A percentile compares a stretch with the other conserved stretches of the same genome.
Conservation (phyloP, 92 coral and sea anemone genomes). For the Actinostola sp. region DNA sequence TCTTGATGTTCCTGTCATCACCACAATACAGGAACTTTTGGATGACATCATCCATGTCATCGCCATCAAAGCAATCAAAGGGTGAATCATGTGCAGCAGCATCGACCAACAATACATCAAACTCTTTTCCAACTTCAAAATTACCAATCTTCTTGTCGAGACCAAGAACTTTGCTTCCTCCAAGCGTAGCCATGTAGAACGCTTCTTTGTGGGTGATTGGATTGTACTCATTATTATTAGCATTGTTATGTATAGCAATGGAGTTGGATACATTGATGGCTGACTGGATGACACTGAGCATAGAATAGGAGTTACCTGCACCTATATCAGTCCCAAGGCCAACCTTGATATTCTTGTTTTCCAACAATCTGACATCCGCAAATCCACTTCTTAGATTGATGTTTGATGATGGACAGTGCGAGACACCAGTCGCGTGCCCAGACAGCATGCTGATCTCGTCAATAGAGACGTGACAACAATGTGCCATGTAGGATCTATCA, state of each 20-base stretch:
- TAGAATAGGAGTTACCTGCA: slow-evolving; percentile 79
- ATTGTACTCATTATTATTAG: slow-evolving; percentile 32
- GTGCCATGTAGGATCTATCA: slow-evolving; percentile 72
- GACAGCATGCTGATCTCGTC: slow-evolving; percentile 57
- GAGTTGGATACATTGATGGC: slow-evolving; percentile 67
- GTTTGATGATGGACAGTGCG: slow-evolving; percentile 85
- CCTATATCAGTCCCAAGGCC: slow-evolving; percentile 85
- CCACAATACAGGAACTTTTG: slow-evolving; percentile 81
- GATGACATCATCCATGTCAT: slow-evolving; percentile 50
- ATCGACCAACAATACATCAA: slow-evolving; percentile 78
- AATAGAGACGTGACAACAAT: slow-evolving; percentile 63
- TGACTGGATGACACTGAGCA: slow-evolving; percentile 66
- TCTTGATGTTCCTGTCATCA: slow-evolving; percentile 76
- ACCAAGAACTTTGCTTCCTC: slow-evolving; percentile 84
- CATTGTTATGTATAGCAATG: slow-evolving; percentile 25
- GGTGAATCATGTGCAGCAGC: slow-evolving; percentile 54
- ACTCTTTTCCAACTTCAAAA: slow-evolving; percentile 85
- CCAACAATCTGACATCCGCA: slow-evolving; percentile 63
- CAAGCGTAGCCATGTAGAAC: slow-evolving; percentile 79
- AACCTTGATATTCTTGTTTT: slow-evolving; percentile 59
- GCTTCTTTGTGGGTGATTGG: slow-evolving; percentile 68
- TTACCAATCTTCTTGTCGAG: slow-evolving; percentile 76
- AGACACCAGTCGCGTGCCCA: slow-evolving; percentile 47
- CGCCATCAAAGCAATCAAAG: slow-evolving; percentile 71
- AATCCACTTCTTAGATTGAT: slow-evolving; percentile 75